Percentiles rank a stretch among this genome's conserved stretches.
phyloP scores from a whole-genome alignment of 2,888 invertebrate species.

The Leptinotarsa juncta region DNA sequence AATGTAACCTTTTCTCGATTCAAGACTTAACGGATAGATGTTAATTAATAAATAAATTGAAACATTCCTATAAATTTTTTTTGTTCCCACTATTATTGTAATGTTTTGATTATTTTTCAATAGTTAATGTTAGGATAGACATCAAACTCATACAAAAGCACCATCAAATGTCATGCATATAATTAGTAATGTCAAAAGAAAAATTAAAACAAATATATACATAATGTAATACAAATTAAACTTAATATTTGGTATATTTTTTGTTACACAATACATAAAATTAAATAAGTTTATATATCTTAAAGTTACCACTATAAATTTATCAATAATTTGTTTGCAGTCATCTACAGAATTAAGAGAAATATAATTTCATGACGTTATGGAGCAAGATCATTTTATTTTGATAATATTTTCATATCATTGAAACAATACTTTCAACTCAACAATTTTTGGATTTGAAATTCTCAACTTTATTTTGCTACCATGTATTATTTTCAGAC shows the following conservation, averaged over 20 bases:
- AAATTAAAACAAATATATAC: constrained; percentile 1
- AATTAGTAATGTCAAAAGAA: neutral
- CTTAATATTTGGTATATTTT: constrained; percentile 10
- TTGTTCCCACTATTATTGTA: no score
- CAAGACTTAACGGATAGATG: no score
- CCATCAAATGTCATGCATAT: neutral
- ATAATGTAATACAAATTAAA: neutral
- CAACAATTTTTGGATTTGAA: no score
- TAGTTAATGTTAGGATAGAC: neutral
- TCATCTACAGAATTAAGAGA: neutral
- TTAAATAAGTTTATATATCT: neutral
- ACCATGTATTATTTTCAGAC: no score
- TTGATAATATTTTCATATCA: no score
- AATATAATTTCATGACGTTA: neutral
- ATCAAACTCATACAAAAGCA: neutral
- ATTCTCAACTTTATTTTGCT: no score
- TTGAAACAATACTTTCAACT: no score
- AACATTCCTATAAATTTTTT: no score
- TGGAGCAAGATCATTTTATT: neutral
- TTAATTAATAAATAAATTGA: no score
- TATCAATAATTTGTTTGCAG: neutral
- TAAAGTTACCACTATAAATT: neutral
- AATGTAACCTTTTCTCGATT: no score
- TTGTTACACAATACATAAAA: neutral
- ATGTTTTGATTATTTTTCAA: no score